Percentiles rank a stretch among this genome's conserved stretches.
These are phyloP conservation scores for Alloplasta piceator DNA, from an alignment of 2,888 invertebrate species.

Conservation along the genomic window DNA sequence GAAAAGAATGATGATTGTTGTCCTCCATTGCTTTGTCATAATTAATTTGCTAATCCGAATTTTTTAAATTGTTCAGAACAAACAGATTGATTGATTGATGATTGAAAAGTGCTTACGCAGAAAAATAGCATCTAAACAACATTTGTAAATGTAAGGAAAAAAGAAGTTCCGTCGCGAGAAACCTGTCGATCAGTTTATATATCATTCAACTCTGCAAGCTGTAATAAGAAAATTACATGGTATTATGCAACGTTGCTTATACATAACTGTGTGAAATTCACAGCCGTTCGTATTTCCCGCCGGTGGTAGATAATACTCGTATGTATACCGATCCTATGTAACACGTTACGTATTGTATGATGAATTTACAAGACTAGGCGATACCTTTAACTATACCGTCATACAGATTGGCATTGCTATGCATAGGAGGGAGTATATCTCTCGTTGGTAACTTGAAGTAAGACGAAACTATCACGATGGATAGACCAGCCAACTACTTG, in stretches of 20 bases:
- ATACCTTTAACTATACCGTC: slow-evolving; percentile 3
- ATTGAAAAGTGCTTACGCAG: too few species aligned
- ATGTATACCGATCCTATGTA: neutral
- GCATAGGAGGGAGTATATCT: slow-evolving; percentile 6
- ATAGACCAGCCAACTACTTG: slow-evolving; percentile 22
- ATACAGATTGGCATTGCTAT: neutral
- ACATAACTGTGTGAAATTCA: slow-evolving; percentile 24
- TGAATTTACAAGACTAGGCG: slow-evolving; percentile 24
- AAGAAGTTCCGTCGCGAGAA: too few species aligned
- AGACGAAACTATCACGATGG: slow-evolving; percentile 27
- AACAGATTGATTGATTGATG: too few species aligned
- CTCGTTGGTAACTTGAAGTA: slow-evolving; percentile 8
- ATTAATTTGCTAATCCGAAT: too few species aligned
- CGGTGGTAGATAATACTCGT: neutral
- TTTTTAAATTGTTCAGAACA: too few species aligned
- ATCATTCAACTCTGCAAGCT: too few species aligned
- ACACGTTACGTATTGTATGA: slow-evolving; percentile 2
- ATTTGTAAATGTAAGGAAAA: too few species aligned
- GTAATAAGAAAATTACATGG: slow-evolving; percentile 20
- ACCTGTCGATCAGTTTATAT: too few species aligned
- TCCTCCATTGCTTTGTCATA: too few species aligned
- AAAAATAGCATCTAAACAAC: too few species aligned
- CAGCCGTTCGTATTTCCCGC: slow-evolving; percentile 19
- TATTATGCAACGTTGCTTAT: slow-evolving; percentile 8
- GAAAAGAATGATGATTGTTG: too few species aligned